Percentiles rank a stretch among this genome's conserved stretches.
phyloP scores from a whole-genome alignment of 2,888 invertebrate genomes.

The Aspidapion aeneum region DNA sequence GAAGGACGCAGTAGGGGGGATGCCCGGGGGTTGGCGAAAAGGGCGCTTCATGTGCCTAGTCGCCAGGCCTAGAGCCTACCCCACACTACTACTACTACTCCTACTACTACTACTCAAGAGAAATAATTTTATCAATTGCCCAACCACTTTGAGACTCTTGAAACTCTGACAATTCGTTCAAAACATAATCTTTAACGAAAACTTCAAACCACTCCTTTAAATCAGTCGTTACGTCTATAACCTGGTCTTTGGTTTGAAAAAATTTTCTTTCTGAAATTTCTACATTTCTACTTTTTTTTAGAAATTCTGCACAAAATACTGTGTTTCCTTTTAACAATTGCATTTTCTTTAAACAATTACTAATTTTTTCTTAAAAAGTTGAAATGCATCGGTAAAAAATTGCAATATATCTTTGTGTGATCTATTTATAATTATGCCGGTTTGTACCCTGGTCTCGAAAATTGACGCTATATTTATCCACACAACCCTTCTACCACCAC shows the following conservation, averaged over 20 bases:
- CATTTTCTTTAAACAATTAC: background rate
- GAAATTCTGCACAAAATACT: constrained; percentile 26
- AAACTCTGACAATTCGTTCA: constrained; percentile 29
- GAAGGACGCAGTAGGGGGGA: too few species aligned
- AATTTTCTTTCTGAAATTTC: constrained; percentile 24
- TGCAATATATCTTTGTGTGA: constrained; percentile 20
- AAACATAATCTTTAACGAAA: constrained; percentile 21
- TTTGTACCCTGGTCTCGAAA: constrained; percentile 11
- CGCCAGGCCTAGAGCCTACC: too few species aligned
- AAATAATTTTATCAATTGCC: constrained; percentile 26
- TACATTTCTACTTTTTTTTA: constrained; percentile 17
- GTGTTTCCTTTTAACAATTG: constrained; percentile 18
- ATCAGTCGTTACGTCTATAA: constrained; percentile 22
- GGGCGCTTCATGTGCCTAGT: too few species aligned
- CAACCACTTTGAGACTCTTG: constrained; percentile 30
- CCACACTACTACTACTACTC: too few species aligned
- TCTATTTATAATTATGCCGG: constrained; percentile 11
- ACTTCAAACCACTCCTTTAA: constrained; percentile 25
- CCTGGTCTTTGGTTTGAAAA: constrained; percentile 20
- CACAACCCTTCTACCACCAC: too few species aligned
- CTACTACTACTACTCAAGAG: too few species aligned
- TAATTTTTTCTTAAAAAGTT: constrained; percentile 8
- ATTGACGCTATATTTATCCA: constrained; percentile 9
- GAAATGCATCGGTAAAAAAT: constrained; percentile 19
- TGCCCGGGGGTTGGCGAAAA: too few species aligned